Evolutionary conservation across 2,113 vertebrate genomes (phyloP), one percentile per base, ranked within the genome.

Genomic region (Xiphias gladius): DNA sequence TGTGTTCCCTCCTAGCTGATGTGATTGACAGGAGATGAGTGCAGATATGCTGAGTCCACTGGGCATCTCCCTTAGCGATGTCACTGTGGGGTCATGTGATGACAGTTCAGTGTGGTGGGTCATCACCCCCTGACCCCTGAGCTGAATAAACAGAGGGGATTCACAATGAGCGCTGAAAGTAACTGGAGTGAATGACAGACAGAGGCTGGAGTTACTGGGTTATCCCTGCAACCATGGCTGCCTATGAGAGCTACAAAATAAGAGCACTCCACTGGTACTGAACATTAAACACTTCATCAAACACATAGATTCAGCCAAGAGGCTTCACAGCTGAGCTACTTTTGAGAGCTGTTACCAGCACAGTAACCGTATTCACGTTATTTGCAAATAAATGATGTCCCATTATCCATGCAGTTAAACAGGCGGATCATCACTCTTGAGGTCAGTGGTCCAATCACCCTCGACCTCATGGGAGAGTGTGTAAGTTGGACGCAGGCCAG

Each of bases 1-100:
- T 0, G 5, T 35, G 3, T 19, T 75, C 39, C 78, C 79, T 78
- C 41, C 61, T 76, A 62, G 79, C 48, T 66, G 63, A 63, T 80
- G 9, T 83, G 91, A 93, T 58, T 90, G 92, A 92, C 81, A 26
- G 83, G 37, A 73, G 58, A 91, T 69, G 79, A 79, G 89, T 39
- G 43, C 58, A 74, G 79, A 91, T 85, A 71, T 87, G 93, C 90
- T 86, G 93, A 94, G 85, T 90, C 88, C 48, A 82, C 91, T 59
- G 70, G 67, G 59, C 73, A 35, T 57, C 61, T 85, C 82, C 75
- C 82, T 11, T 55, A 83, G 67, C 37, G 26, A 80, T 81, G 89
- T 86, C 87, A 81, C 71, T 19, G 46, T 2, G 73, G 74, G 89
- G 90, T 92, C 91, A 84, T 73, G 74, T 55, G 75, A 89, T 92